Base-by-base conservation (phyloP, 1,140 invertebrate species). In the Goniozus legneri region DNA sequence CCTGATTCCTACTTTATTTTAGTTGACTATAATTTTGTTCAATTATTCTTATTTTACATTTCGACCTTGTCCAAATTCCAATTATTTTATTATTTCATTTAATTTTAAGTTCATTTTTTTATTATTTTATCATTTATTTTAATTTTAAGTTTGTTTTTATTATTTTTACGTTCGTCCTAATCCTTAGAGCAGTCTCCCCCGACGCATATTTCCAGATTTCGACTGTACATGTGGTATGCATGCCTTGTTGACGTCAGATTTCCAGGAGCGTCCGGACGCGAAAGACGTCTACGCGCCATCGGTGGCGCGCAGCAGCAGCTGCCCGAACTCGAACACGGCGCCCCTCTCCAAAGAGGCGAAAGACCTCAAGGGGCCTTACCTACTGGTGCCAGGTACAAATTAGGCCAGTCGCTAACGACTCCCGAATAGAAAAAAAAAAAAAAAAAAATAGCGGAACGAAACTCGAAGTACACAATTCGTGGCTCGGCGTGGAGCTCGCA, bases 321-420 rank as follows among this genome's bases (percentile, higher is more conserved):
- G 75, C 65, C 76, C 80, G 13, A 76, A 79, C 58, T 78, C 80
- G 54, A 78, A 82, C 65, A 79, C 77, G 50, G 78, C 78, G 55
- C 77, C 82, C 51, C 77, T 84, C 19, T 69, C 70, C 32, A 76
- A 74, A 63, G 79, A 79, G 61, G 74, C 80, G 44, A 76, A 78
- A 65, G 84, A 86, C 71, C 77, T 81, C 65, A 84, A 85, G 76
- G 86, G 86, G 71, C 84, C 83, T 60, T 88, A 88, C 76, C 80
- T 88, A 66, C 80, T 85, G 52, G 82, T 89, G 69, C 84, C 87
- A 86, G 86, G 84, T 86, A 81, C 79, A 78, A 60, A 20, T 54
- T 67, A 73, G 64, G 70, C 65, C 64, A 73, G 62, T 58, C 47
- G 62, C 59, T 61, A n/a, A n/a, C n/a, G n/a, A n/a, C n/a, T n/a